Conservation (phyloP, 2,113 vertebrate species). For the Grammomys dolichurus region DNA sequence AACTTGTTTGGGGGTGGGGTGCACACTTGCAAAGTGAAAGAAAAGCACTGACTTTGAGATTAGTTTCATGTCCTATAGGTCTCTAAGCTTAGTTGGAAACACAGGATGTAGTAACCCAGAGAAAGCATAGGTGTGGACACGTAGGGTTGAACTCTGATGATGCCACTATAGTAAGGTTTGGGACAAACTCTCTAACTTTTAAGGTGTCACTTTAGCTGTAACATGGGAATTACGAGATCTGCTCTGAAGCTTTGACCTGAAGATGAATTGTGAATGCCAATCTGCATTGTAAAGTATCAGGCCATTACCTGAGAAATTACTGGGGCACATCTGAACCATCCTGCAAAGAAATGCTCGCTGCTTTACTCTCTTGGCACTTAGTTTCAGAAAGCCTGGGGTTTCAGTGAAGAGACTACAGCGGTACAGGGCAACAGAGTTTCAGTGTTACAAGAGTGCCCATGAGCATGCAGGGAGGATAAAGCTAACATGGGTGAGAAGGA, state of each 20-base stretch:
- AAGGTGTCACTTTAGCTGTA: neutral
- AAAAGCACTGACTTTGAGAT: neutral
- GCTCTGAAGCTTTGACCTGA: conserved; percentile 9
- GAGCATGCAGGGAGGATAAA: neutral
- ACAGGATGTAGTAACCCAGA: neutral
- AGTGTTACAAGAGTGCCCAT: neutral
- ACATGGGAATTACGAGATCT: neutral
- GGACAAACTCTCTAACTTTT: conserved; percentile 17
- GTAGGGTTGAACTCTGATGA: neutral
- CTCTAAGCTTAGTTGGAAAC: conserved; percentile 35
- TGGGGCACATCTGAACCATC: neutral
- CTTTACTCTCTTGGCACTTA: neutral
- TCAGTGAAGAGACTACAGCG: neutral
- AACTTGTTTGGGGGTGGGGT: neutral
- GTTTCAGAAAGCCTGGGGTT: neutral
- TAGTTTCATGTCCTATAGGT: conserved; percentile 2
- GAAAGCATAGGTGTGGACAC: neutral
- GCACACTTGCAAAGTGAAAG: conserved; percentile 33
- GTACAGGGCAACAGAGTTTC: neutral
- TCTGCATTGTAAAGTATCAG: neutral
- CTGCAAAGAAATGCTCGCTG: neutral
- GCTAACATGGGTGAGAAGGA: neutral
- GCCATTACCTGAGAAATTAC: neutral
- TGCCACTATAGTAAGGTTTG: neutral
- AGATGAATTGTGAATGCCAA: conserved; percentile 15